Evolutionary conservation across 1,140 invertebrate species (phyloP).

Genomic region (Lepidostoma basale): DNA sequence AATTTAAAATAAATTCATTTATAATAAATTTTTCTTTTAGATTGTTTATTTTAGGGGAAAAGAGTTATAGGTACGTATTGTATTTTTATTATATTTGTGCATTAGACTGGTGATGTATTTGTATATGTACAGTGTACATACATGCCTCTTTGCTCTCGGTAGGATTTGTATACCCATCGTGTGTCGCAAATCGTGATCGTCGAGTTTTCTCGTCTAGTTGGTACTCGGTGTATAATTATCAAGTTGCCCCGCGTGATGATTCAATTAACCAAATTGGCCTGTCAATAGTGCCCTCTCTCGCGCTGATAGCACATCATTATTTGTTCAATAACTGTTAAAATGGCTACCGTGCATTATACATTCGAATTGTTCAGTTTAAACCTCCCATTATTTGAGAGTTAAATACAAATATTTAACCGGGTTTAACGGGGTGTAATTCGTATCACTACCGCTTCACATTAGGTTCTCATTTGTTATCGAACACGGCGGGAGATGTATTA

Average conservation of each 20-base stretch:
- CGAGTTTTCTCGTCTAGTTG: not conserved
- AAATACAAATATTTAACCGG: slow-evolving; percentile 1
- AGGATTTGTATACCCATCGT: not conserved
- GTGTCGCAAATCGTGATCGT: not conserved
- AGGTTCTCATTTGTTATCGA: no score
- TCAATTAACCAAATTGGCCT: slow-evolving; percentile 7
- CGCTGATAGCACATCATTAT: slow-evolving; percentile 5
- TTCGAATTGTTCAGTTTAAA: slow-evolving; percentile 8
- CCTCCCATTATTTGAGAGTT: slow-evolving; percentile 3
- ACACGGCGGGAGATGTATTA: no score
- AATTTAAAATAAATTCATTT: no score
- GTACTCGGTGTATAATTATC: slow-evolving; percentile 18
- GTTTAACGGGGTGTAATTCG: no score
- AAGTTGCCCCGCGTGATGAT: not conserved
- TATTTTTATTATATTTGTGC: no score
- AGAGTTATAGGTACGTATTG: no score
- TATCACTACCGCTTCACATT: no score
- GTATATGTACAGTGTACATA: no score
- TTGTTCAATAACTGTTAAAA: slow-evolving; percentile 16
- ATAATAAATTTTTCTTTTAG: no score
- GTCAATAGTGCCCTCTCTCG: slow-evolving; percentile 4
- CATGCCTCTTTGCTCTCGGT: no score
- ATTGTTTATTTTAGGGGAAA: no score
- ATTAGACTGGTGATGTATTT: no score
- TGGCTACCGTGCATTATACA: not conserved